Percentiles rank a stretch among this genome's conserved stretches.
Conservation (phyloP, 64 coral and sea anemone species). For the Hydrozoanthus tunicans region DNA sequence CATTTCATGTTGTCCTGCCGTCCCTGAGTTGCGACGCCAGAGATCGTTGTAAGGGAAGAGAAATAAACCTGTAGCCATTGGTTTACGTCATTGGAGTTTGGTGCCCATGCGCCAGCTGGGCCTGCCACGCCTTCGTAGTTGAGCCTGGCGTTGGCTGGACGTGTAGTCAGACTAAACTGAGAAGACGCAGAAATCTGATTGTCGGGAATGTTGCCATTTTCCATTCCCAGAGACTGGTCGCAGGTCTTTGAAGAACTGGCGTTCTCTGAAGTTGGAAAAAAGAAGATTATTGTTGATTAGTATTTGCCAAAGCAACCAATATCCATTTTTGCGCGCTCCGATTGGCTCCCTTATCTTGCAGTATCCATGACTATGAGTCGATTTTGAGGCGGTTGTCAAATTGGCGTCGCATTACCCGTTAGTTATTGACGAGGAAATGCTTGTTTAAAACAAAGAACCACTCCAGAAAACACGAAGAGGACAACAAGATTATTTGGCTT, state of each 20-base stretch:
- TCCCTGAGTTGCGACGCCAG: slow-evolving; percentile 24
- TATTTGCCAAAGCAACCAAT: background rate
- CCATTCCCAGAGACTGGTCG: slow-evolving; percentile 12
- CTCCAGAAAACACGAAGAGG: no score
- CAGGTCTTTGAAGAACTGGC: background rate
- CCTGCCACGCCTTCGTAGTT: background rate
- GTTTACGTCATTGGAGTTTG: background rate
- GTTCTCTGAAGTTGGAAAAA: background rate
- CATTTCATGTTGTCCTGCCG: background rate
- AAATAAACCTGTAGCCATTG: slow-evolving; percentile 34
- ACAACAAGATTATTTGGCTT: no score
- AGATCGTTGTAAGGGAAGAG: background rate
- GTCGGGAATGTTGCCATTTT: background rate
- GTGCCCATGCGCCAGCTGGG: background rate
- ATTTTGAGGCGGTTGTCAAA: no score
- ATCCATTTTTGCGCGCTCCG: no score
- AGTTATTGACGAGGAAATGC: no score
- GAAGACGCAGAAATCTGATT: slow-evolving; percentile 20
- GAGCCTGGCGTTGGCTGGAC: background rate
- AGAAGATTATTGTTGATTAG: background rate
- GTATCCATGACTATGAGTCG: no score
- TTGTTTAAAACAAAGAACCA: no score
- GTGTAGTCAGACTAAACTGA: background rate
- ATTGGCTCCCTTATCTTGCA: no score
- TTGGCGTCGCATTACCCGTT: no score